phyloP scores from a whole-genome alignment of 2,888 invertebrate species.

The Oegoconia quadripuncta region DNA sequence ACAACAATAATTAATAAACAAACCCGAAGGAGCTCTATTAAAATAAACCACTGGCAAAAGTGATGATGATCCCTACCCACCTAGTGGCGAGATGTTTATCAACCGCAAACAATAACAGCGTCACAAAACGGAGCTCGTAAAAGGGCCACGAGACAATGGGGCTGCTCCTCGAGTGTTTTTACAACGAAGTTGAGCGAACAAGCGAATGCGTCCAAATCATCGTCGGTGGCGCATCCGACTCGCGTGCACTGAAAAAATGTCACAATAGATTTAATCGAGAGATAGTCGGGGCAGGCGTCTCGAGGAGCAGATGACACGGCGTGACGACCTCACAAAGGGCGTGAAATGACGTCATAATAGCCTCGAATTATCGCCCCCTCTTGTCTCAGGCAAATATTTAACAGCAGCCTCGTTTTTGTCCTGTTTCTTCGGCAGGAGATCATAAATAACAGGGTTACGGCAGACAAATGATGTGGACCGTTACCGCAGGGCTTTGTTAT shows the following conservation, averaged over 20 bases:
- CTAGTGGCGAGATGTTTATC: constrained; percentile 77
- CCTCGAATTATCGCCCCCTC: constrained; percentile 78
- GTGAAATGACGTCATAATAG: constrained; percentile 79
- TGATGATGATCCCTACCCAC: constrained; percentile 75
- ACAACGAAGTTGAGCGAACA: constrained; percentile 68
- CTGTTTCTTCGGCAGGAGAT: constrained; percentile 67
- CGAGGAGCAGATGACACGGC: constrained; percentile 77
- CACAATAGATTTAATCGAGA: constrained; percentile 77
- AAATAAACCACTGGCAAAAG: constrained; percentile 64
- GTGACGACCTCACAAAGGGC: constrained; percentile 77
- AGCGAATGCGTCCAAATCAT: constrained; percentile 70
- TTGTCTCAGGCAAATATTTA: constrained; percentile 79
- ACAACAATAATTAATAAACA: constrained; percentile 63
- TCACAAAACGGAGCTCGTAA: constrained; percentile 75
- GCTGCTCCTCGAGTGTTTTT: constrained; percentile 70
- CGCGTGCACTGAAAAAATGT: constrained; percentile 69
- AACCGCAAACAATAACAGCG: constrained; percentile 77
- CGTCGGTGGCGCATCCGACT: constrained; percentile 78
- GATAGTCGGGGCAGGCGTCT: constrained; percentile 76
- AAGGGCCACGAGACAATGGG: constrained; percentile 74
- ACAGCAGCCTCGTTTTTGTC: constrained; percentile 72
- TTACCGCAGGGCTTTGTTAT: constrained; percentile 72
- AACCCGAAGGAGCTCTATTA: constrained; percentile 57
- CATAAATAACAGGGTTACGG: constrained; percentile 72
- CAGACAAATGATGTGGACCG: constrained; percentile 73